Conservation (phyloP, 1,140 invertebrate genomes). For the Ips typographus region DNA sequence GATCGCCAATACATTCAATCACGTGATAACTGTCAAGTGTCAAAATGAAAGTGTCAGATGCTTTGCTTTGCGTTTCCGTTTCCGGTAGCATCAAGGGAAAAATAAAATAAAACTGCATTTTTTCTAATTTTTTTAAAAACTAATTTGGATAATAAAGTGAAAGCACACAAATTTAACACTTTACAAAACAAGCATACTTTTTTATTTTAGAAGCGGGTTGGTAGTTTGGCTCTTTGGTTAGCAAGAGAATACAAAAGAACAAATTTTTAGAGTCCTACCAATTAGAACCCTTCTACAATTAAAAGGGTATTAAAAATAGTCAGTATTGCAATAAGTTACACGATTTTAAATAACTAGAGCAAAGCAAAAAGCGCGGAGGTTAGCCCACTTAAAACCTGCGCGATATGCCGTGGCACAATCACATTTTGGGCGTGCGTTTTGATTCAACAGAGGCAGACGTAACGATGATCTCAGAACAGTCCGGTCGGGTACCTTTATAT, state of each 20-base stretch:
- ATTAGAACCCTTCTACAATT: too few relatives aligned
- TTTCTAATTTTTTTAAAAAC: neutral
- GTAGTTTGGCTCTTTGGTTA: too few relatives aligned
- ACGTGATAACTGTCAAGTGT: neutral
- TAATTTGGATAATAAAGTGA: neutral
- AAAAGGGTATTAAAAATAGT: too few relatives aligned
- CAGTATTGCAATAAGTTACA: too few relatives aligned
- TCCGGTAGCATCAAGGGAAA: too few relatives aligned
- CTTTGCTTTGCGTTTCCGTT: too few relatives aligned
- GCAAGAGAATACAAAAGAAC: too few relatives aligned
- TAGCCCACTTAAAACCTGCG: constrained; percentile 13
- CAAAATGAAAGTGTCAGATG: neutral
- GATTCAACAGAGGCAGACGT: constrained; percentile 2
- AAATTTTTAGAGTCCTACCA: too few relatives aligned
- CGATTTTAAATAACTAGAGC: too few relatives aligned
- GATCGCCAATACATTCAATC: too few relatives aligned
- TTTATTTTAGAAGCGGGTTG: too few relatives aligned
- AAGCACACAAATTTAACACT: neutral
- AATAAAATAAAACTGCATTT: neutral
- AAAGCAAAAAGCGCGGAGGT: neutral
- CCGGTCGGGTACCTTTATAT: constrained; percentile 15
- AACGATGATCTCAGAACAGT: neutral
- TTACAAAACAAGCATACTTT: too few relatives aligned
- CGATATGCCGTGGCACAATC: constrained; percentile 2
- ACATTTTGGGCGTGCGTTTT: constrained; percentile 28